Conservation (phyloP, 2,888 invertebrate genomes). For the Euplagia quadripunctaria region DNA sequence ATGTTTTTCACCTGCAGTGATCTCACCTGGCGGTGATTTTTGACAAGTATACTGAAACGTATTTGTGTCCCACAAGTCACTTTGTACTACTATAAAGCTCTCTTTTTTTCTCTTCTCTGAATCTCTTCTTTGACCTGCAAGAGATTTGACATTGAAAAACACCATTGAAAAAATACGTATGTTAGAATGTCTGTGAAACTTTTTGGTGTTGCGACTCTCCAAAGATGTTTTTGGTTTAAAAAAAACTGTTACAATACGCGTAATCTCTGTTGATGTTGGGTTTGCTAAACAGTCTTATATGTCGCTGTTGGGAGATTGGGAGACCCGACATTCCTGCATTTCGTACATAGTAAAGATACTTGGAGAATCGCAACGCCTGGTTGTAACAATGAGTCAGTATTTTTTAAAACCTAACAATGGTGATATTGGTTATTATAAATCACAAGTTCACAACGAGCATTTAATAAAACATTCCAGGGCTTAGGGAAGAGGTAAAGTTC, state of each 20-base stretch:
- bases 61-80: conserved; percentile 90
- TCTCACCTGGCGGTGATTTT: conserved; percentile 75
- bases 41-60: conserved; percentile 87
- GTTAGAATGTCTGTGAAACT: not conserved
- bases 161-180: not conserved
- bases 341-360: not conserved
- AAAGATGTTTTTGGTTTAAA: not conserved
- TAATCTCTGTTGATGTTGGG: not conserved
- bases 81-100: conserved; percentile 89
- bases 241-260: not conserved
- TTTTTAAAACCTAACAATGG: no score
- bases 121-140: conserved; percentile 81
- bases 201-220: not conserved
- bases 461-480: conserved; percentile 18
- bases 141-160: not conserved
- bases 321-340: not conserved
- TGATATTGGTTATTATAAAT: not conserved
- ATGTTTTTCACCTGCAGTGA: conserved; percentile 45
- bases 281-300: not conserved
- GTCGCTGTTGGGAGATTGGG: not conserved
- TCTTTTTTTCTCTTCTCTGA: conserved; percentile 86
- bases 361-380: not conserved
- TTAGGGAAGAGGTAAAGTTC: not conserved
- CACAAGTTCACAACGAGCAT: conserved; percentile 18
- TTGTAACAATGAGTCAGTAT: not conserved